phyloP scores from a whole-genome alignment of 1,140 invertebrate species.

The Pseudachorutes palmiensis region DNA sequence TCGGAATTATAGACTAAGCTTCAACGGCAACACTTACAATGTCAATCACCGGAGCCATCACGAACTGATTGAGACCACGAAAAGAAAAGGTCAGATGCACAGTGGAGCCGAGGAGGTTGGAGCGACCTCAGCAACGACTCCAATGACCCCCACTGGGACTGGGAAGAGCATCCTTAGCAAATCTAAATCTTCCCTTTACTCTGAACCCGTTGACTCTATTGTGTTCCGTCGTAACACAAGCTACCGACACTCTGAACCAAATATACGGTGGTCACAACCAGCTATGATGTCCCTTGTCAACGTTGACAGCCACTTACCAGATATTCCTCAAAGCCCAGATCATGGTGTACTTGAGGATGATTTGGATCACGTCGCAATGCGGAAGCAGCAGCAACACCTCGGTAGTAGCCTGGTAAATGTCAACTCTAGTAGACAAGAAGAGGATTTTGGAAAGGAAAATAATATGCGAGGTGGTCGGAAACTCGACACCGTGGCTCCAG shows the following conservation, averaged over 20 bases:
- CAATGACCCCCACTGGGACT: not conserved
- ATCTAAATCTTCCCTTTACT: constrained; percentile 30
- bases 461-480: not conserved
- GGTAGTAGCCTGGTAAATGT: constrained; percentile 25
- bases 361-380: not conserved
- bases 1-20: constrained; percentile 31
- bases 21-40: constrained; percentile 28
- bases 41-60: constrained; percentile 3
- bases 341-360: not conserved
- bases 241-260: constrained; percentile 36
- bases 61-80: not conserved
- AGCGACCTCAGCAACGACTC: not conserved
- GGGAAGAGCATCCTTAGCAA: constrained; percentile 10
- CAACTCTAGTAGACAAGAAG: not conserved
- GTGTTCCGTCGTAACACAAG: constrained; percentile 28
- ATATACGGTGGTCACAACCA: constrained; percentile 36
- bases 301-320: constrained; percentile 9
- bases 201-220: constrained; percentile 36
- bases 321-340: not conserved
- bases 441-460: constrained; percentile 2
- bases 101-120: not conserved
- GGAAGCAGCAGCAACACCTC: constrained; percentile 10
- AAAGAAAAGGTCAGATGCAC: too few relatives aligned
- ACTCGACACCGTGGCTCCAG: not conserved
- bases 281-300: constrained; percentile 25